Conservation (phyloP, 2,797 vertebrate species). For the Phalanger gymnotis region DNA sequence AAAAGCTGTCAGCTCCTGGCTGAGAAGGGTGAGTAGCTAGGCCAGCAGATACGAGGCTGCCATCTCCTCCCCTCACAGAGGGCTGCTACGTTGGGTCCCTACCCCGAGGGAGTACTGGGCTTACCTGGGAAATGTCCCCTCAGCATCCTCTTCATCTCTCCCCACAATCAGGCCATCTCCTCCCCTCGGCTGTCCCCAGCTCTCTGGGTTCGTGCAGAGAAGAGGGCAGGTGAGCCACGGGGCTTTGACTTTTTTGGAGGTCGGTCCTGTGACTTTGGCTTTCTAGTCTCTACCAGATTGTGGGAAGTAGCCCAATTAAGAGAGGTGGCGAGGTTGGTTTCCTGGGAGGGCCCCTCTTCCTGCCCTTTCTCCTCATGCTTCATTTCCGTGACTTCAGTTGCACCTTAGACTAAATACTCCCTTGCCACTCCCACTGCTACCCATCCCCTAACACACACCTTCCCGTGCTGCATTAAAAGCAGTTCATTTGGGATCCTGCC, state of each 20-base stretch:
- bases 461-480: neutral
- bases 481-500: neutral
- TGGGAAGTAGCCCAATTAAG: neutral
- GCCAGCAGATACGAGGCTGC: accelerated
- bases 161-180: neutral
- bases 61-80: neutral
- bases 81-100: neutral
- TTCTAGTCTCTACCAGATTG: neutral
- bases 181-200: neutral
- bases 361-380: neutral
- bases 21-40: conserved; percentile 87
- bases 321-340: neutral
- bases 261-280: neutral
- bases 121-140: neutral
- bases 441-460: neutral
- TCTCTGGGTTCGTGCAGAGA: conserved; percentile 3
- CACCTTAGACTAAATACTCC: neutral
- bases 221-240: neutral
- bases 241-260: conserved; percentile 4
- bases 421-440: too few species aligned
- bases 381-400: neutral
- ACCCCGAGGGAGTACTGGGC: neutral
- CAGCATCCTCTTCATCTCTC: neutral
- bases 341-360: neutral
- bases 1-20: conserved; percentile 85